Percentiles rank a stretch among this genome's conserved stretches.
phyloP scores from a whole-genome alignment of 2,113 vertebrate genomes.

The Rousettus leschenaultii region DNA sequence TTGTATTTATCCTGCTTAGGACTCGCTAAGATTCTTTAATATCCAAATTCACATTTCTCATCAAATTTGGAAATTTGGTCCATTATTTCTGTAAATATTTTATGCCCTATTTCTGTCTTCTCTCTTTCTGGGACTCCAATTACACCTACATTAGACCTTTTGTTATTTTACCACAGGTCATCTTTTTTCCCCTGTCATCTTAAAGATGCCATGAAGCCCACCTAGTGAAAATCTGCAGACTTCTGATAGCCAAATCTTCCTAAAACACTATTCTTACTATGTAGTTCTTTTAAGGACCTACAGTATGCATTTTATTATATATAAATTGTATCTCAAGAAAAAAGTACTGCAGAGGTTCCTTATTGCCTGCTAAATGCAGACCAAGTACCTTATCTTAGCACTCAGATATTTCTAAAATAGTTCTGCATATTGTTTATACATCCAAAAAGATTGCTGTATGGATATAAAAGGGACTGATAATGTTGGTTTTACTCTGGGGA shows the following conservation, averaged over 20 bases:
- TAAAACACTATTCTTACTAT: neutral
- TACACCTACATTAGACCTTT: neutral
- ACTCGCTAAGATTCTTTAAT: neutral
- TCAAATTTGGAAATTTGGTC: neutral
- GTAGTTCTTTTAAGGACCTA: neutral
- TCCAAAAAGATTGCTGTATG: neutral
- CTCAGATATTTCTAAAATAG: neutral
- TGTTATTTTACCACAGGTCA: neutral
- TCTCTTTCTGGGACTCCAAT: neutral
- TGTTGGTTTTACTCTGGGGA: neutral
- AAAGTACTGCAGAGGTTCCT: neutral
- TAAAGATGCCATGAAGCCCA: neutral
- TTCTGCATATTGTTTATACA: neutral
- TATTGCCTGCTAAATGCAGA: neutral
- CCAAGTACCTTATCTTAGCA: neutral
- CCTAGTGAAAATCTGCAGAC: neutral
- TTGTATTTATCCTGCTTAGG: neutral
- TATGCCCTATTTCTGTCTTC: neutral
- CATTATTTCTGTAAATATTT: neutral
- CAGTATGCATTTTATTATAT: neutral
- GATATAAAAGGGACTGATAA: neutral
- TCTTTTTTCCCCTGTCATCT: neutral
- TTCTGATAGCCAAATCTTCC: neutral
- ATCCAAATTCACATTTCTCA: slow-evolving; percentile 10
- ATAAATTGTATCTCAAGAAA: neutral